Percentiles rank a stretch among this genome's conserved stretches.
phyloP scores from a whole-genome alignment of 2,888 invertebrate genomes.

The Hyles lineata region DNA sequence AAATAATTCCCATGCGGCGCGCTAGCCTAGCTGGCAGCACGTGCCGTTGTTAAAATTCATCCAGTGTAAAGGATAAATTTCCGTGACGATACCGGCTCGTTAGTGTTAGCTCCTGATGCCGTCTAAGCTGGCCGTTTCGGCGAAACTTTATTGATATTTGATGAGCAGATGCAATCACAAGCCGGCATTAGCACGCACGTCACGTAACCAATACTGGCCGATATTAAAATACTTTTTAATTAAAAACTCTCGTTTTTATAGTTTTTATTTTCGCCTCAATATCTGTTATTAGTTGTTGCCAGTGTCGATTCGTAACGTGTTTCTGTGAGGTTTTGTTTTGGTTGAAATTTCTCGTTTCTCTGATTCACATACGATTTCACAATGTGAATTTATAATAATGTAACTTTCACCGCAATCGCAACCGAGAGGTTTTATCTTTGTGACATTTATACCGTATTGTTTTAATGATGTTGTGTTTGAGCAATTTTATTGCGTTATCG shows the following conservation, averaged over 20 bases:
- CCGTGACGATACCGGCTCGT: conserved; percentile 50
- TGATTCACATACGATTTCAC: conserved; percentile 26
- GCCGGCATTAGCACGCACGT: conserved; percentile 38
- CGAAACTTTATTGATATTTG: conserved; percentile 49
- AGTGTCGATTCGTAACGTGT: background rate
- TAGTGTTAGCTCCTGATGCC: conserved; percentile 42
- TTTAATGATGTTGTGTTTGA: conserved; percentile 7
- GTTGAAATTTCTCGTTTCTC: background rate
- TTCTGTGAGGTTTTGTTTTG: conserved; percentile 18
- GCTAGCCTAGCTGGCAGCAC: background rate
- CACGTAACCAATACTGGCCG: conserved; percentile 43
- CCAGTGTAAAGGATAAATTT: conserved; percentile 46
- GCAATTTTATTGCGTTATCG: background rate
- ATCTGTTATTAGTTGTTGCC: background rate
- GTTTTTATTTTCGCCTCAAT: background rate
- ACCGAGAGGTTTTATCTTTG: background rate
- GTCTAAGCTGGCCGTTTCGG: background rate
- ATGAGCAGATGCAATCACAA: conserved; percentile 50
- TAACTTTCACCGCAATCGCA: conserved; percentile 15
- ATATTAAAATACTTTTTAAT: conserved; percentile 44
- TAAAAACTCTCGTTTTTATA: background rate
- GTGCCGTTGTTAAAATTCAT: conserved; percentile 40
- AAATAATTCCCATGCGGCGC: conserved; percentile 27
- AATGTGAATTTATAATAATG: conserved; percentile 24
- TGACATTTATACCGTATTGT: background rate